Evolutionary conservation across 2,113 vertebrate genomes (phyloP).

Genomic region (Accipiter virgatus): DNA sequence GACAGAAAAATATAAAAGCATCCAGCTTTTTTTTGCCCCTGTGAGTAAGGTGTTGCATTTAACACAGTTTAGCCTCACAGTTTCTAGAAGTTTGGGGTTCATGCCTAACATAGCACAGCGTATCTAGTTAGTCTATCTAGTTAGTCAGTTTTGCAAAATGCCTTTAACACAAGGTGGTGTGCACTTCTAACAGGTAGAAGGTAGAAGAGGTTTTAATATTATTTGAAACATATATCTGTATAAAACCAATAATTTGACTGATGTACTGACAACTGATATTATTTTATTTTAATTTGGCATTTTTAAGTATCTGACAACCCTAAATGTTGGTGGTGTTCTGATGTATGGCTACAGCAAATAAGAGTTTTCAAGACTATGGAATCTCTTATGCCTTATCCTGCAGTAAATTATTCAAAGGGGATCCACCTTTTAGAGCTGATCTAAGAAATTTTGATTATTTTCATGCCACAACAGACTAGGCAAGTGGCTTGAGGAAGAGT

Average conservation of each 20-base stretch:
- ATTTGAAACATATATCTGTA: background rate
- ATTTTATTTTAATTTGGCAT: background rate
- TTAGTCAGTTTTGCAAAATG: background rate
- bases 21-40: background rate
- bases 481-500: background rate
- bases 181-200: background rate
- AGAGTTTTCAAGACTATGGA: background rate
- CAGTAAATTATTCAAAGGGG: background rate
- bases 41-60: background rate
- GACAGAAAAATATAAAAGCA: background rate
- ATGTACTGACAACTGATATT: background rate
- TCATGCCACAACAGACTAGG: background rate
- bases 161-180: background rate
- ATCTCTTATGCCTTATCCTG: background rate
- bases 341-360: background rate
- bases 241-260: background rate
- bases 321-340: background rate
- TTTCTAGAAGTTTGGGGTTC: background rate
- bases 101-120: background rate
- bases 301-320: background rate
- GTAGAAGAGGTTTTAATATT: background rate
- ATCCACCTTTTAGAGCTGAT: background rate
- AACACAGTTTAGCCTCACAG: background rate
- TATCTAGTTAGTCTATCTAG: background rate
- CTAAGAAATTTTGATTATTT: background rate